Percentiles rank a stretch among this genome's conserved stretches.
These are phyloP conservation scores for Idris sp. DNA, from an alignment of 1,140 invertebrate genomes.

Conservation along the genomic window DNA sequence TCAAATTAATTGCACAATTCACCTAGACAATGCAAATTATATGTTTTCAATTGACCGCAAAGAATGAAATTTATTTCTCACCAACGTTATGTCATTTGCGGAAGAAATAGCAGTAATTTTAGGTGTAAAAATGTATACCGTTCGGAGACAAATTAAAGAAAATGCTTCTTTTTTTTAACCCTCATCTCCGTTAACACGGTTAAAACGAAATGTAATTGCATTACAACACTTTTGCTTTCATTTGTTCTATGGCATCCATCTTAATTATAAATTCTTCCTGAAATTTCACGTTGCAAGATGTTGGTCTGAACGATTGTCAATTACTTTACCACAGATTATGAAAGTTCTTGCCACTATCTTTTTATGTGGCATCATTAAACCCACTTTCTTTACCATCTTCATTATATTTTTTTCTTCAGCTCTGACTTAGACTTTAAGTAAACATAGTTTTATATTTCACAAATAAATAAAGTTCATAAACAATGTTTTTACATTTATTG, in stretches of 20 bases:
- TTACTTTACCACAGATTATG: constrained; percentile 17
- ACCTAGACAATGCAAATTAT: too few relatives aligned
- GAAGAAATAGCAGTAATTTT: too few relatives aligned
- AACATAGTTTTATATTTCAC: too few relatives aligned
- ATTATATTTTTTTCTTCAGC: not conserved
- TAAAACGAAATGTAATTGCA: constrained; percentile 13
- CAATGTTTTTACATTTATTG: too few relatives aligned
- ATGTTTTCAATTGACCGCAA: too few relatives aligned
- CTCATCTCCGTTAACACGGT: constrained; percentile 15
- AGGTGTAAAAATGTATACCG: too few relatives aligned
- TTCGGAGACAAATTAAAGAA: too few relatives aligned
- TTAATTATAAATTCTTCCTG: constrained; percentile 28
- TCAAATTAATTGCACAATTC: too few relatives aligned
- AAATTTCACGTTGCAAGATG: constrained; percentile 11
- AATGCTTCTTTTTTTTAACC: too few relatives aligned
- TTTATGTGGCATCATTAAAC: constrained; percentile 6
- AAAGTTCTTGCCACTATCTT: constrained; percentile 6
- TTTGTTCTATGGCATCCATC: constrained; percentile 12
- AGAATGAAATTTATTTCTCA: too few relatives aligned
- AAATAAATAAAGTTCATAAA: too few relatives aligned
- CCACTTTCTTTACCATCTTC: constrained; percentile 6
- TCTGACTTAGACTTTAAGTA: not conserved
- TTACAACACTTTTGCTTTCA: constrained; percentile 22
- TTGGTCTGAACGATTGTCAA: constrained; percentile 21
- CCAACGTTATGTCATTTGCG: too few relatives aligned